A percentile compares a stretch with the other conserved stretches of the same genome.
These are phyloP conservation scores for Phyllotreta cruciferae DNA, from an alignment of 2,888 invertebrate species.

Conservation along the genomic window DNA sequence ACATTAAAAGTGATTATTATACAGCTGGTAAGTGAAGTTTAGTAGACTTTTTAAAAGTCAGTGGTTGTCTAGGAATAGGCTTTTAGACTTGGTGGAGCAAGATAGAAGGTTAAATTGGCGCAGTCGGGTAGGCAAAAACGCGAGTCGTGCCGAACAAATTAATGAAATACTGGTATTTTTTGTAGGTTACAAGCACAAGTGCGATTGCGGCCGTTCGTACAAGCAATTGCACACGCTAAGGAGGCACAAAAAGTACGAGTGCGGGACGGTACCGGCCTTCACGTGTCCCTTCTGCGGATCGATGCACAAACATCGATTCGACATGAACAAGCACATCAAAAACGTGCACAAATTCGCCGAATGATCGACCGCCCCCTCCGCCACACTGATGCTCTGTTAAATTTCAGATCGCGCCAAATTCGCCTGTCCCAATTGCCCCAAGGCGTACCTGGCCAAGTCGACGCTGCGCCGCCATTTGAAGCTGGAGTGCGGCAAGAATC, in stretches of 20 bases:
- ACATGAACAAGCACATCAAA: conserved; percentile 46
- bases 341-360: conserved; percentile 35
- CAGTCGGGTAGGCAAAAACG: no score
- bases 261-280: conserved; percentile 49
- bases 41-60: no score
- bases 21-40: no score
- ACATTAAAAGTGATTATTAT: background rate
- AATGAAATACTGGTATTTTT: conserved; percentile 8
- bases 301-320: conserved; percentile 45
- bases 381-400: conserved; percentile 8
- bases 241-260: conserved; percentile 47
- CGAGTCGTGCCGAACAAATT: no score
- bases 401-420: conserved; percentile 28
- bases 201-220: conserved; percentile 35
- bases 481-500: conserved; percentile 60
- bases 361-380: no score
- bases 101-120: no score
- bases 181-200: conserved; percentile 19
- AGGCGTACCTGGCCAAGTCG: conserved; percentile 53
- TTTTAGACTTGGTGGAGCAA: no score
- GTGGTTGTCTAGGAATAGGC: no score
- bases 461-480: conserved; percentile 57
- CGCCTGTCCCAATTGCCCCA: conserved; percentile 53
- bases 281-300: conserved; percentile 49
- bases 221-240: conserved; percentile 32